These are phyloP conservation scores for Neolamprologus modestus DNA, from an alignment of 2,113 vertebrate species.

Conservation along the genomic window DNA sequence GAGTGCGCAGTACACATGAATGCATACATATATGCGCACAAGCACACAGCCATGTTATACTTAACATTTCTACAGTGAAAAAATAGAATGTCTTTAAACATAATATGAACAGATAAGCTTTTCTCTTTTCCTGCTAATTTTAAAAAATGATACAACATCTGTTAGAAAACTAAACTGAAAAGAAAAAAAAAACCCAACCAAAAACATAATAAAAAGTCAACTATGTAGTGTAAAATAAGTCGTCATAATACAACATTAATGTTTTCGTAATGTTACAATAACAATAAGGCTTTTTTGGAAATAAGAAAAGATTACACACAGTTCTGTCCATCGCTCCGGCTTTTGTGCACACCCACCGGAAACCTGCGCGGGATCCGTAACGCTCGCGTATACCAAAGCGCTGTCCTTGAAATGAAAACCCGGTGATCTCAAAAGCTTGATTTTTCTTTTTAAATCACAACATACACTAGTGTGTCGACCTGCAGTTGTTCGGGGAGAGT, in stretches of 20 bases:
- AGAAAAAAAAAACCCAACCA: neutral
- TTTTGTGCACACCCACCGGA: conserved; percentile 37
- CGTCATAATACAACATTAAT: conserved; percentile 68
- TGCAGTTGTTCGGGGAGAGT: conserved; percentile 26
- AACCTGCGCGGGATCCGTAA: conserved; percentile 30
- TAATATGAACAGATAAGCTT: conserved; percentile 87
- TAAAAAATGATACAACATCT: conserved; percentile 66
- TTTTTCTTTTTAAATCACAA: neutral
- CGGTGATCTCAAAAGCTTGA: conserved; percentile 9
- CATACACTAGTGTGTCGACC: conserved; percentile 25
- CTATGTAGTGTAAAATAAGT: conserved; percentile 67
- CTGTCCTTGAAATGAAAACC: conserved; percentile 18
- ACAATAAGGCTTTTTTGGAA: conserved; percentile 81
- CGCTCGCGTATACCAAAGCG: conserved; percentile 19
- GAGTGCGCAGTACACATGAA: conserved; percentile 40
- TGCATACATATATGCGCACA: conserved; percentile 29
- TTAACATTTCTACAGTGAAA: conserved; percentile 86
- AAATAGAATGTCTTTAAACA: conserved; percentile 95
- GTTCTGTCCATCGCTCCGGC: conserved; percentile 56
- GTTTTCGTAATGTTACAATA: conserved; percentile 71
- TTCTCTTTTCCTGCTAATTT: conserved; percentile 65
- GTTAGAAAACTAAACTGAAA: conserved; percentile 69
- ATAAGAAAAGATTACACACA: conserved; percentile 73
- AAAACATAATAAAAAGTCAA: conserved; percentile 55
- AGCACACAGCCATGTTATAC: conserved; percentile 67